phyloP scores from a whole-genome alignment of 2,888 invertebrate genomes.

The Allygus modestus region DNA sequence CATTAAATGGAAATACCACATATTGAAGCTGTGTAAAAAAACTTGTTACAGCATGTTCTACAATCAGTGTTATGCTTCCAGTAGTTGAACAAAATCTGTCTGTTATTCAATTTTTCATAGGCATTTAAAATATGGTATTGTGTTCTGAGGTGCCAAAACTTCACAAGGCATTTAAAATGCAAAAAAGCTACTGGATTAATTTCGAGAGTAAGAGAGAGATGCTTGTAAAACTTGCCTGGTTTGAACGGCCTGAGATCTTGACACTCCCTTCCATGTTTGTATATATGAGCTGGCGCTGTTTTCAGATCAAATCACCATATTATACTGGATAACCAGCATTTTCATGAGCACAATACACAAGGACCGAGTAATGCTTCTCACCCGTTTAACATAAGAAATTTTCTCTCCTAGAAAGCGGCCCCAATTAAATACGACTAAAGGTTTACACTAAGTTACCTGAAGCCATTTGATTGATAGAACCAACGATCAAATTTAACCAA shows the following conservation, averaged over 20 bases:
- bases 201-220: background rate
- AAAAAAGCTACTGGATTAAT: background rate
- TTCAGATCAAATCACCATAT: background rate
- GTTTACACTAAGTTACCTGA: background rate
- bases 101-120: background rate
- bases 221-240: background rate
- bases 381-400: conserved; percentile 1
- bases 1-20: conserved; percentile 5
- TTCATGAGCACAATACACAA: background rate
- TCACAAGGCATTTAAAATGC: conserved; percentile 6
- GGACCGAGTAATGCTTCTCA: background rate
- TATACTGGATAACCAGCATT: background rate
- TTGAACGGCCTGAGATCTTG: background rate
- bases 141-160: background rate
- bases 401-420: background rate
- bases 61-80: conserved; percentile 3
- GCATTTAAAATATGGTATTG: background rate
- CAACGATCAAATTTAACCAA: background rate
- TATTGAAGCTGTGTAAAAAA: background rate
- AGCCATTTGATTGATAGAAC: background rate
- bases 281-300: conserved; percentile 11
- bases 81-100: background rate
- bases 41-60: background rate
- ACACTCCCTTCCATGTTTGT: background rate
- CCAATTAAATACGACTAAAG: background rate